Base-by-base conservation (phyloP, 92 coral and sea anemone species). In the Montipora capitata region DNA sequence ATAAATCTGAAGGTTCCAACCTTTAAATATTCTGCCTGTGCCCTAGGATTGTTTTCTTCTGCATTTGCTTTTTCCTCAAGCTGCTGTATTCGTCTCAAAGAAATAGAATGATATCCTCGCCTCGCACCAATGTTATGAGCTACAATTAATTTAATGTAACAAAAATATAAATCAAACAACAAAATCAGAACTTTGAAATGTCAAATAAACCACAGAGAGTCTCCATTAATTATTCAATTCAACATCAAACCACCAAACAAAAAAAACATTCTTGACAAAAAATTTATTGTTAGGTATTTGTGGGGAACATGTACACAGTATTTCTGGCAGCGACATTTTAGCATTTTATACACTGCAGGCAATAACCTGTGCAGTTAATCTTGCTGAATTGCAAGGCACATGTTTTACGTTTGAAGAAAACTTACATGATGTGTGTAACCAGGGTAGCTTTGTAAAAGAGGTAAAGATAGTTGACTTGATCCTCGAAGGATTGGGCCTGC, bases 11-110 rank as follows among this genome's bases (percentile, higher is more conserved):
- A 2, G 43, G 10, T 15, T 40, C 87, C 59, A 41, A 98, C 99
- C 89, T 90, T 96, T 44, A 98, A 86, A 58, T 98, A 98, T 4
- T 98, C 99, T 39, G 99, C 95, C 74, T 98, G 99, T 27, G 94
- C 98, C 49, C 85, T 90, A 44, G 98, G 95, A 75, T 94, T 92
- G 72, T 96, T 89, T 27, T 89, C 92, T 40, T 98, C 95, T 39
- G 80, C 82, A 74, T 98, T 98, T 41, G 99, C 99, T 87, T 93
- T 92, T 58, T 94, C 98, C 86, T 98, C 99, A 57, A 98, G 77
- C 80, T 92, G 89, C 40, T 96, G 94, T 57, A 98, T 94, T 87
- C 91, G 90, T 78, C 90, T 87, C 40, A 68, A 79, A 43, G 96
- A 83, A 64, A 77, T 79, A n/a, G 96, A 87, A 80, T 89, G 98